A percentile compares a stretch with the other conserved stretches of the same genome.
Evolutionary conservation across 2,113 vertebrate species (phyloP).

Genomic region (Carassius auratus): DNA sequence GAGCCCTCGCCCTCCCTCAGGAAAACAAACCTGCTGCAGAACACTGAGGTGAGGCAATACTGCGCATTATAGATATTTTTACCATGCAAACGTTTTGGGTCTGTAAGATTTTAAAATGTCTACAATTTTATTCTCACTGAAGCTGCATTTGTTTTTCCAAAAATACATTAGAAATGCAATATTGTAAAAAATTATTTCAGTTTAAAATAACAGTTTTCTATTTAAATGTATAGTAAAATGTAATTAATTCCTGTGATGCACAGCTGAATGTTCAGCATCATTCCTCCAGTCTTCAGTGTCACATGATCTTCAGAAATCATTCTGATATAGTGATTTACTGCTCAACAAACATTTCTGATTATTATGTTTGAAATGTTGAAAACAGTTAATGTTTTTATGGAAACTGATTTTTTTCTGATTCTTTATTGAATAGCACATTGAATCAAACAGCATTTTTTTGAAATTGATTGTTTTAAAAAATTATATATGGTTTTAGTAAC

Average conservation of each 20-base stretch:
- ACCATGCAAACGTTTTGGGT: no score
- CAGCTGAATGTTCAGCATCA: no score
- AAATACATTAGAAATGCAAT: not conserved
- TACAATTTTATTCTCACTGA: no score
- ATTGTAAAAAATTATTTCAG: not conserved
- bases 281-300: no score
- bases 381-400: not conserved
- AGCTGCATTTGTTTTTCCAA: no score
- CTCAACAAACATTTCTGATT: not conserved
- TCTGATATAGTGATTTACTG: not conserved
- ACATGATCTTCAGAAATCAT: not conserved
- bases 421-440: no score
- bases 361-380: not conserved
- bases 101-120: no score
- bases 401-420: no score
- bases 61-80: no score
- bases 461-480: no score
- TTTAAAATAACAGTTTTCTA: not conserved
- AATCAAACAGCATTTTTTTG: no score
- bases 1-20: conserved; percentile 80
- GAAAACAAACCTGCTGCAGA: conserved; percentile 69
- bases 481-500: no score
- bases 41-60: conserved; percentile 79
- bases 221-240: not conserved
- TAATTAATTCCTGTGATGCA: not conserved